Conservation (phyloP, 2,113 vertebrate genomes). For the Aspidoscelis tigris region DNA sequence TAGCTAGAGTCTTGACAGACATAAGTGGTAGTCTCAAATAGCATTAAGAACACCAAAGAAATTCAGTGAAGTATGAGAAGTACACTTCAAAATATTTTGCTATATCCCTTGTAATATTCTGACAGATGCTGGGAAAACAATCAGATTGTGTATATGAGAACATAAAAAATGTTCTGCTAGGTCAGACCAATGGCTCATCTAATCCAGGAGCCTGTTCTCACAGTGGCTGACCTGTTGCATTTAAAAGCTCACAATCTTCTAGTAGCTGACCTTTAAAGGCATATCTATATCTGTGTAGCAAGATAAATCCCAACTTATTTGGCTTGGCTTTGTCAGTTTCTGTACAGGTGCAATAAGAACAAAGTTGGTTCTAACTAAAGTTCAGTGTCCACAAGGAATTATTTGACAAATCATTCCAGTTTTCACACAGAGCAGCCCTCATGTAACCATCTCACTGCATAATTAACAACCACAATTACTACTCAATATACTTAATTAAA, state of each 20-base stretch:
- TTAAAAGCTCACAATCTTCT: too few relatives aligned
- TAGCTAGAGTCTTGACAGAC: neutral
- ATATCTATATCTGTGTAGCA: neutral
- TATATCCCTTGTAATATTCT: too few relatives aligned
- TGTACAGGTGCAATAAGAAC: too few relatives aligned
- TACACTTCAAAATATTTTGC: neutral
- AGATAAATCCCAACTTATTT: neutral
- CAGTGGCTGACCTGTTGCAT: too few relatives aligned
- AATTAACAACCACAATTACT: neutral
- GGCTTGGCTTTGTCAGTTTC: neutral
- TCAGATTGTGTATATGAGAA: neutral
- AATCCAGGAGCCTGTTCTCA: too few relatives aligned
- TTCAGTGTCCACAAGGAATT: neutral
- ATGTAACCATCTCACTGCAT: neutral
- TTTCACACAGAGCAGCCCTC: neutral
- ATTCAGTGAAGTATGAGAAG: neutral
- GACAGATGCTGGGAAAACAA: neutral
- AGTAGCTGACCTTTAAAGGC: too few relatives aligned
- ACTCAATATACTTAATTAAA: neutral
- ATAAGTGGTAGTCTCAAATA: neutral
- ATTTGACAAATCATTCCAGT: neutral
- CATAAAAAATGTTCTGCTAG: too few relatives aligned
- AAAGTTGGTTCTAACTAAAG: neutral
- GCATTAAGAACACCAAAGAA: neutral
- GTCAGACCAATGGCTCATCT: too few relatives aligned